Percentiles rank a stretch among this genome's conserved stretches.
Conservation (phyloP, 2,888 invertebrate species). For the Anaspis maculata region DNA sequence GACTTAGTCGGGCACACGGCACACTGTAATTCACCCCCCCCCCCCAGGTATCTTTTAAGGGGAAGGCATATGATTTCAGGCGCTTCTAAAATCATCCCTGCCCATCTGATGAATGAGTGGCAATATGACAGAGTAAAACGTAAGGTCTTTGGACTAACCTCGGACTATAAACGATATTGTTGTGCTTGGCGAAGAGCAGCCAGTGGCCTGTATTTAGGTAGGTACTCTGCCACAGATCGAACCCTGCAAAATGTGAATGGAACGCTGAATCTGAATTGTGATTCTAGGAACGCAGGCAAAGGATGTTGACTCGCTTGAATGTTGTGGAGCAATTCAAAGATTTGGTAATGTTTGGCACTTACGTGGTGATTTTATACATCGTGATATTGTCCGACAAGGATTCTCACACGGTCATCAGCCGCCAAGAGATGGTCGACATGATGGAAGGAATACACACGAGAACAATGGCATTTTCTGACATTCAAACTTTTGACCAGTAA, state of each 20-base stretch:
- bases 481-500: constrained; percentile 1
- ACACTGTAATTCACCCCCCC: too few species aligned
- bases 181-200: too few species aligned
- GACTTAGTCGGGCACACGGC: too few species aligned
- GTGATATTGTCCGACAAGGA: constrained; percentile 23
- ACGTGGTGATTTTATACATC: constrained; percentile 25
- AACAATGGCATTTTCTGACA: constrained; percentile 4
- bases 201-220: neutral
- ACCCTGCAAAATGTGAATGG: neutral
- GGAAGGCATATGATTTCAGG: too few species aligned
- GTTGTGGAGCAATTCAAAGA: constrained; percentile 18
- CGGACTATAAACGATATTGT: too few species aligned
- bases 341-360: constrained; percentile 24
- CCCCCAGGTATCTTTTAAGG: too few species aligned
- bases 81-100: too few species aligned
- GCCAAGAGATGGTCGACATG: constrained; percentile 20
- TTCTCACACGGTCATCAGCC: constrained; percentile 15
- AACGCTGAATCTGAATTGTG: neutral
- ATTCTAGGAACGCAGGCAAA: constrained; percentile 2
- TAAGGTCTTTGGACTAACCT: too few species aligned
- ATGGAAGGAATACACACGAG: constrained; percentile 15
- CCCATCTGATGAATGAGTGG: too few species aligned
- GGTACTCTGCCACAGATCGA: neutral
- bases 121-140: too few species aligned
- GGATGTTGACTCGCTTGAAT: neutral